These are phyloP conservation scores for Coenonympha glycerion DNA, from an alignment of 2,888 invertebrate species.

Conservation along the genomic window DNA sequence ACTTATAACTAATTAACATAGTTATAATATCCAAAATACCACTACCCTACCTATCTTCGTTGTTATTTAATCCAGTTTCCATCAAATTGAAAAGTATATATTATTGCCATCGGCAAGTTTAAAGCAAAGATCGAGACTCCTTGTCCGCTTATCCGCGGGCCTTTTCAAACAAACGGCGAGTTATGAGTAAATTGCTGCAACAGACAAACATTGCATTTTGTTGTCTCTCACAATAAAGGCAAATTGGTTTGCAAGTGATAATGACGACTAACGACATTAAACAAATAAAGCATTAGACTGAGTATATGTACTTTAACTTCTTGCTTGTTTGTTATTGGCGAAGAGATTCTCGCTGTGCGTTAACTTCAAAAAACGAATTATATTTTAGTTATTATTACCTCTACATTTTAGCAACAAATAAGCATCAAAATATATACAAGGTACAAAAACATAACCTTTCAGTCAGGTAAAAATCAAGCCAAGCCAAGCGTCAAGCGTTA, in stretches of 20 bases:
- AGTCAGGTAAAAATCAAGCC: too few relatives aligned
- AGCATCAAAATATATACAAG: background rate
- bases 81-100: too few relatives aligned
- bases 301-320: background rate
- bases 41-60: too few relatives aligned
- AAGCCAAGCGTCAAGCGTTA: too few relatives aligned
- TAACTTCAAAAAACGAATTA: too few relatives aligned
- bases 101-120: slow-evolving; percentile 13
- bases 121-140: slow-evolving; percentile 33
- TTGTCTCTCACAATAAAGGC: slow-evolving; percentile 13
- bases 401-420: background rate
- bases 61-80: too few relatives aligned
- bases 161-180: slow-evolving; percentile 57
- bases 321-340: background rate
- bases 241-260: slow-evolving; percentile 9
- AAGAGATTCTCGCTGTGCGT: background rate
- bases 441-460: too few relatives aligned
- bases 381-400: too few relatives aligned
- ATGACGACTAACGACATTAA: slow-evolving; percentile 5
- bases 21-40: too few relatives aligned
- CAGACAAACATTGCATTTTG: slow-evolving; percentile 39
- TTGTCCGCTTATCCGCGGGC: slow-evolving; percentile 40
- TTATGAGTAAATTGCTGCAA: slow-evolving; percentile 43
- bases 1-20: too few relatives aligned
- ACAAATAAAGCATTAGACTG: slow-evolving; percentile 2